These are phyloP conservation scores for Sclerurus mexicanus DNA, from an alignment of 2,113 vertebrate genomes.

Conservation along the genomic window DNA sequence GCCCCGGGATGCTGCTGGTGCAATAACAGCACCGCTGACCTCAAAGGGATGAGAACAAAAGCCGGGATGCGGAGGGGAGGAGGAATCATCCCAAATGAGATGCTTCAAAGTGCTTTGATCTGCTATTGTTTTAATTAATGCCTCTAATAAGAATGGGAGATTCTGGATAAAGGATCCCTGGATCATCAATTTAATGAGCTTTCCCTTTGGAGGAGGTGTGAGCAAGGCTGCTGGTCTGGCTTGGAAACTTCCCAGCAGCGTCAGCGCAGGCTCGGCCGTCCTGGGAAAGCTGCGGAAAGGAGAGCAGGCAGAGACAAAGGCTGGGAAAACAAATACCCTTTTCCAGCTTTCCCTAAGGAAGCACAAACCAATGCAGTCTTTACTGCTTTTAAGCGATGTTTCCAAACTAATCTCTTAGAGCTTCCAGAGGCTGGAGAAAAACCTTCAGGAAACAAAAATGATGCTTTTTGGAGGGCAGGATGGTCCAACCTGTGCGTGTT, in stretches of 20 bases:
- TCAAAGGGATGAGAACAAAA: neutral
- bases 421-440: neutral
- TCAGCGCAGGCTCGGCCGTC: neutral
- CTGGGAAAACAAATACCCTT: neutral
- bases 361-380: rapidly evolving
- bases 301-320: neutral
- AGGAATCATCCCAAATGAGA: neutral
- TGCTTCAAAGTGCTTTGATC: neutral
- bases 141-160: neutral
- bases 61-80: neutral
- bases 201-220: neutral
- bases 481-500: rapidly evolving
- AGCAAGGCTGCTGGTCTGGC: neutral
- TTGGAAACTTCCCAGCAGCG: neutral
- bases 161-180: conserved; percentile 10
- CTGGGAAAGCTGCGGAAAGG: neutral
- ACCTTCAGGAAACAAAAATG: rapidly evolving
- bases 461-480: neutral
- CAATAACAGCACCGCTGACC: neutral
- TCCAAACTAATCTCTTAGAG: neutral
- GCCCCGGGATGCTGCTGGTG: neutral
- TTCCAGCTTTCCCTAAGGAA: neutral
- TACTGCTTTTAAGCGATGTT: neutral
- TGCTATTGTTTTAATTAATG: conserved; percentile 47
- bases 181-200: conserved; percentile 27